A percentile compares a stretch with the other conserved stretches of the same genome.
These are phyloP conservation scores for Caradrina kadenii DNA, from an alignment of 2,888 invertebrate species.

Conservation along the genomic window DNA sequence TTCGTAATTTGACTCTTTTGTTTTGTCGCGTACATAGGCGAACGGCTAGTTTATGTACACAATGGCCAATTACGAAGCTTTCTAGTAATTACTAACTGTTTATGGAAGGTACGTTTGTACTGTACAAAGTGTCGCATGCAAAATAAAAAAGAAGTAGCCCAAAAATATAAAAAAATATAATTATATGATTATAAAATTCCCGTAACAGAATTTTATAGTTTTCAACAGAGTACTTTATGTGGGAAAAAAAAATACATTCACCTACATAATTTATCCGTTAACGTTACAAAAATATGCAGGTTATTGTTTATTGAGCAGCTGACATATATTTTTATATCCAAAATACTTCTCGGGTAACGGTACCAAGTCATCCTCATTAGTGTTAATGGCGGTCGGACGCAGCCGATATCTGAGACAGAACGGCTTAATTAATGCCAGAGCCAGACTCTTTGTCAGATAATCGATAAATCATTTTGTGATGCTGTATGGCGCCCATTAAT, in stretches of 20 bases:
- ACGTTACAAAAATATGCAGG: constrained; percentile 8
- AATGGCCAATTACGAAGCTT: constrained; percentile 6
- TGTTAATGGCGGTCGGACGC: constrained; percentile 78
- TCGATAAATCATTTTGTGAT: constrained; percentile 71
- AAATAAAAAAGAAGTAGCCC: not conserved
- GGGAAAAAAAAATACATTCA: not conserved
- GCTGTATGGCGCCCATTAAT: constrained; percentile 60
- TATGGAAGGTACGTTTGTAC: not conserved
- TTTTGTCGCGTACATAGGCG: not conserved
- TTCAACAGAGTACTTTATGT: not conserved
- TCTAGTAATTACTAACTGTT: not conserved
- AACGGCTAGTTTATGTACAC: not conserved
- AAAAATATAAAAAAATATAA: not conserved
- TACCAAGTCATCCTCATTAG: constrained; percentile 79
- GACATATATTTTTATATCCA: constrained; percentile 62
- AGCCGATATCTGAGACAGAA: constrained; percentile 81
- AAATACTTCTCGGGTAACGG: constrained; percentile 59
- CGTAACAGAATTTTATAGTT: not conserved
- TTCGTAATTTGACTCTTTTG: constrained; percentile 14
- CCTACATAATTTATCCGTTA: constrained; percentile 6
- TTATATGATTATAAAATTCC: not conserved
- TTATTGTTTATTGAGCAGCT: constrained; percentile 55
- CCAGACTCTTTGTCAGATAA: constrained; percentile 77
- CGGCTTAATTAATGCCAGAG: constrained; percentile 81
- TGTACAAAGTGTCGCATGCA: no score